Evolutionary conservation across 2,888 invertebrate genomes (phyloP), one percentile per base, ranked within the genome.

Genomic region (Aquatica leii): DNA sequence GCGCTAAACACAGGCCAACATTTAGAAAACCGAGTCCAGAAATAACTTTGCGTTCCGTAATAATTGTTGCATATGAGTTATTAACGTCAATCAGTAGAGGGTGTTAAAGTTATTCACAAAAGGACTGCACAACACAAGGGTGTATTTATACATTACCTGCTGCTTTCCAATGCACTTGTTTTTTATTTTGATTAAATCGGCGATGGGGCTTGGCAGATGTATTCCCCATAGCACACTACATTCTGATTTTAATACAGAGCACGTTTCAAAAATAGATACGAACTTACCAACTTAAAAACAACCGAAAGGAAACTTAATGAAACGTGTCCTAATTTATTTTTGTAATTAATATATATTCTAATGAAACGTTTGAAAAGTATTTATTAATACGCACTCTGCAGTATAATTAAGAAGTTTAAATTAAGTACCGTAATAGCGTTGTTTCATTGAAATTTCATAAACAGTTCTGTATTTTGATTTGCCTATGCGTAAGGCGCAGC

Each of bases 111-210:
- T 51, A 50, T 41, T 52, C 52, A 53, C 21, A 48, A 15, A 56
- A 31, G 18, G 35, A 17, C 6, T 8, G 31, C 52, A 34, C 52
- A 52, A 31, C 18, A 14, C 11, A 15, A 35, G 14, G 34, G 35
- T 17, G 18, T 17, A 15, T 5, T 4, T 35, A 3, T 49, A 64
- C 48, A 11, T 83, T 89, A 92, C 93, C 93, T 91, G 92, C 90
- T 74, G 91, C 88, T 84, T 90, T 92, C 92, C 92, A 92, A 84
- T 91, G 92, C 75, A 92, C 90, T 85, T 89, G 90, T 84, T 91
- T 91, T 78, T 87, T 88, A 78, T 87, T 88, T 81, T 86, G 82
- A 74, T 35, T 34, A 18, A 82, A 81, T 80, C 83, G 82, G 78
- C 83, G 82, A 82, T 85, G 83, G 78, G 81, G 84, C 81, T 87